These are phyloP conservation scores for Hemithea aestivaria DNA, from an alignment of 2,888 invertebrate species.

Conservation along the genomic window DNA sequence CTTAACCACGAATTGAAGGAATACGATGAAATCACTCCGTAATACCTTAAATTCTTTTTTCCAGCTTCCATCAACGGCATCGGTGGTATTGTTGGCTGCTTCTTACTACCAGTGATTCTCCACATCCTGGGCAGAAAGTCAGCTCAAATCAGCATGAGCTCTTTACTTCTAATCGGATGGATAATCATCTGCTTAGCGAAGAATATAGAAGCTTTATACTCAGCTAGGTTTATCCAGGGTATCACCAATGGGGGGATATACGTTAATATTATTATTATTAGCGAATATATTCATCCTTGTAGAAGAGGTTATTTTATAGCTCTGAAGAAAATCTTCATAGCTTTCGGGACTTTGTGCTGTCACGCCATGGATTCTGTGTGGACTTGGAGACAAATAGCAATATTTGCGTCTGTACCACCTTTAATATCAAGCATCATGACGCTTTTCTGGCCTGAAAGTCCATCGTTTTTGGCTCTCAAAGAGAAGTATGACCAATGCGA, in stretches of 20 bases:
- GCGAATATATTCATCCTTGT: constrained; percentile 39
- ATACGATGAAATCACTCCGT: too few relatives aligned
- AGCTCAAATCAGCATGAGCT: constrained; percentile 27
- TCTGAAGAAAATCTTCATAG: constrained; percentile 31
- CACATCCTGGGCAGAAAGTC: constrained; percentile 39
- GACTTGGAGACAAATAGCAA: constrained; percentile 41
- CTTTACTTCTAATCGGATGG: constrained; percentile 33
- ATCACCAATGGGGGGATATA: constrained; percentile 34
- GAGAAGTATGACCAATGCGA: constrained; percentile 40
- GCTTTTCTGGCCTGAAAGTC: constrained; percentile 46
- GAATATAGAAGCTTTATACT: constrained; percentile 28
- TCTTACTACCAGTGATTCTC: constrained; percentile 36
- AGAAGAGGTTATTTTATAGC: constrained; percentile 42
- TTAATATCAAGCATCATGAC: constrained; percentile 28
- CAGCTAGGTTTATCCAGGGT: constrained; percentile 41
- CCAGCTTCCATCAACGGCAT: constrained; percentile 40
- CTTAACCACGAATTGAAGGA: too few relatives aligned
- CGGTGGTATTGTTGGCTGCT: constrained; percentile 36
- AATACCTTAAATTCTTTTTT: not conserved
- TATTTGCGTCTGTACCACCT: constrained; percentile 23
- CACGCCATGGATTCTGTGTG: constrained; percentile 35
- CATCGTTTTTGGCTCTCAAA: constrained; percentile 39
- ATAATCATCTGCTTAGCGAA: constrained; percentile 33
- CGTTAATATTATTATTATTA: constrained; percentile 33
- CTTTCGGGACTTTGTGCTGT: constrained; percentile 35